phyloP scores from a whole-genome alignment of 2,113 vertebrate genomes.

The Plectropomus leopardus region DNA sequence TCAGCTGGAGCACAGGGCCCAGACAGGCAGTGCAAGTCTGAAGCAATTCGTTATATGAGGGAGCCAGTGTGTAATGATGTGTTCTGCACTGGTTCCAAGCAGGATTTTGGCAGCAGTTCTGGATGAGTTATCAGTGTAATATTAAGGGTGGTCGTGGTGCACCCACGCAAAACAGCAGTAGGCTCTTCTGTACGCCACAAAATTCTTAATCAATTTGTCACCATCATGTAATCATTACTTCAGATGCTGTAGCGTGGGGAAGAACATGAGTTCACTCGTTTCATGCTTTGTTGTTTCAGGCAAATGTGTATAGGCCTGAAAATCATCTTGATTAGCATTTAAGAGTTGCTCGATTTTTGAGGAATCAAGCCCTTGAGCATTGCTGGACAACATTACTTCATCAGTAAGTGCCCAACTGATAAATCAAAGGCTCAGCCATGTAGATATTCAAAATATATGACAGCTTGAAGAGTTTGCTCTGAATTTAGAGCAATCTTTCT shows the following conservation, averaged over 20 bases:
- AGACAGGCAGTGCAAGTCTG: constrained; percentile 42
- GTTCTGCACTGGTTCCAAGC: constrained; percentile 52
- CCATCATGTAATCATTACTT: constrained; percentile 23
- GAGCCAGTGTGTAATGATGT: constrained; percentile 52
- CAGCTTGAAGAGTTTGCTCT: constrained; percentile 11
- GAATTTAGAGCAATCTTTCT: constrained; percentile 3
- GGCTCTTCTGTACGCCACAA: constrained; percentile 20
- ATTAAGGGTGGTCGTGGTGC: constrained; percentile 28
- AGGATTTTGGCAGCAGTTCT: constrained; percentile 48
- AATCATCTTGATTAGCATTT: not conserved
- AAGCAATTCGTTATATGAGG: constrained; percentile 45
- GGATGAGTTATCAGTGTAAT: constrained; percentile 38
- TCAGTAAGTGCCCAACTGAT: not conserved
- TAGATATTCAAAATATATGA: constrained; percentile 19
- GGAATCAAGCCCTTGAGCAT: not conserved
- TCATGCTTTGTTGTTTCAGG: not conserved
- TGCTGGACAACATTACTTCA: not conserved
- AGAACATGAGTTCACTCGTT: constrained; percentile 3
- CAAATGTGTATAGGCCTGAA: not conserved
- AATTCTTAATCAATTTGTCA: constrained; percentile 37
- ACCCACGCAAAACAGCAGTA: constrained; percentile 20
- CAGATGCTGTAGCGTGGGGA: not conserved
- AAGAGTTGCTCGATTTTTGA: not conserved
- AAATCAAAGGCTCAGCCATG: not conserved
- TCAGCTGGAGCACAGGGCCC: constrained; percentile 24